Conservation (phyloP, 1,140 invertebrate genomes). For the Micrasema minimum region DNA sequence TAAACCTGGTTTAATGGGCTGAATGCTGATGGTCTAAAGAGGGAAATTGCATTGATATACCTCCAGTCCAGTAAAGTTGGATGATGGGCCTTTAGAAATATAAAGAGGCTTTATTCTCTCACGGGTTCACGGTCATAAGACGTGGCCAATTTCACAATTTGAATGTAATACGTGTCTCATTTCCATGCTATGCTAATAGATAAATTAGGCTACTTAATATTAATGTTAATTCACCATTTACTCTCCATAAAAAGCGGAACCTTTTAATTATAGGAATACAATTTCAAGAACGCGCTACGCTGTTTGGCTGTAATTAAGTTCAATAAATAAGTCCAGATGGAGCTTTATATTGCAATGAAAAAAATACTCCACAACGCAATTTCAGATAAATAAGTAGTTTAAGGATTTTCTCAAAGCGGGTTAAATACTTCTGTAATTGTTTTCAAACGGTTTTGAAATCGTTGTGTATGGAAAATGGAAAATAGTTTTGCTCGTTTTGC, state of each 20-base stretch:
- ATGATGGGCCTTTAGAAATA: too few species aligned
- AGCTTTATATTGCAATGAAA: slow-evolving; percentile 7
- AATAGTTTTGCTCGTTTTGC: too few species aligned
- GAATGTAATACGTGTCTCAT: slow-evolving; percentile 29
- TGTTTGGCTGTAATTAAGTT: slow-evolving; percentile 30
- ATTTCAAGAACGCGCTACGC: slow-evolving; percentile 23
- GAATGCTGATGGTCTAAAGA: too few species aligned
- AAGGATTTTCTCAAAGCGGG: too few species aligned
- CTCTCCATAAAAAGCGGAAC: slow-evolving; percentile 26
- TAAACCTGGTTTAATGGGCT: too few species aligned
- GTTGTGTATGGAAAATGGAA: too few species aligned
- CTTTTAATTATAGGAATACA: slow-evolving; percentile 27
- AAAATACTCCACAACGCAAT: neutral
- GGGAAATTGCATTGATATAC: too few species aligned
- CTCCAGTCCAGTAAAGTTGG: too few species aligned
- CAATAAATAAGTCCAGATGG: slow-evolving; percentile 31
- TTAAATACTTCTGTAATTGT: too few species aligned
- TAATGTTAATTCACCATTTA: slow-evolving; percentile 35
- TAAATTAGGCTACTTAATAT: slow-evolving; percentile 29
- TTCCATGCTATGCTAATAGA: neutral
- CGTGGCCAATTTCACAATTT: slow-evolving; percentile 33
- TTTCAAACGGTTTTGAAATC: too few species aligned
- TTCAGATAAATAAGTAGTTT: slow-evolving; percentile 6
- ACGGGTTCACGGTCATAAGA: too few species aligned
- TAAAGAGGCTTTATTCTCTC: too few species aligned